Evolutionary conservation across 2,113 vertebrate species (phyloP).

Genomic region (Narcine bancroftii): DNA sequence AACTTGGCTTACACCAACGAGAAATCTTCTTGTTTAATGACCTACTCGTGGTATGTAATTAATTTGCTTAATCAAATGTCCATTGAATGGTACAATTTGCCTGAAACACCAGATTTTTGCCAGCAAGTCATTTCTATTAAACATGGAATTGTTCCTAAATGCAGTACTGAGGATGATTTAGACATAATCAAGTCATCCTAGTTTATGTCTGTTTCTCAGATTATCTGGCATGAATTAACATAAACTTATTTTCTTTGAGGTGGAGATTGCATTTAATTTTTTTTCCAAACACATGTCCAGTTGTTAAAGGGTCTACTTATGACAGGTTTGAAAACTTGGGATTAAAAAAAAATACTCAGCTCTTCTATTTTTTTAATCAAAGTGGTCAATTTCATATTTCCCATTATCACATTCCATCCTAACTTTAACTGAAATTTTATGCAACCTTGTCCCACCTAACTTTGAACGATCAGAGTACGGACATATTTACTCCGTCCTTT

Average conservation of each 20-base stretch:
- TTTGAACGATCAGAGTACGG: background rate
- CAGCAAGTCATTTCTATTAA: background rate
- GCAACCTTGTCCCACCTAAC: background rate
- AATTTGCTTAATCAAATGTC: background rate
- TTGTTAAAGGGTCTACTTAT: background rate
- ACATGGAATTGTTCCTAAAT: background rate
- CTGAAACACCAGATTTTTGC: background rate
- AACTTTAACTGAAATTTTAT: background rate
- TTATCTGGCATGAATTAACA: background rate
- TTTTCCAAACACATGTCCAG: background rate
- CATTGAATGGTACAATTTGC: background rate
- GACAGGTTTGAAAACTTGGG: background rate
- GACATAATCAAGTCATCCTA: background rate
- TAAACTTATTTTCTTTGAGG: background rate
- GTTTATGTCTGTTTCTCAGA: background rate
- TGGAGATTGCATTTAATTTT: background rate
- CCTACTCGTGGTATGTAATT: conserved; percentile 80
- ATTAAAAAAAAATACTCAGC: too few relatives aligned
- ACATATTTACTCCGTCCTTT: background rate
- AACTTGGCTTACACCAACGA: conserved; percentile 86
- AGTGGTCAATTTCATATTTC: background rate
- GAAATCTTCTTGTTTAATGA: conserved; percentile 98
- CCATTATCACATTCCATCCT: background rate
- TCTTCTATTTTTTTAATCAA: background rate
- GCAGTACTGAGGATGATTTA: background rate